A percentile compares a stretch with the other conserved stretches of the same genome.
Conservation (phyloP, 2,113 vertebrate genomes). For the Micromys minutus region DNA sequence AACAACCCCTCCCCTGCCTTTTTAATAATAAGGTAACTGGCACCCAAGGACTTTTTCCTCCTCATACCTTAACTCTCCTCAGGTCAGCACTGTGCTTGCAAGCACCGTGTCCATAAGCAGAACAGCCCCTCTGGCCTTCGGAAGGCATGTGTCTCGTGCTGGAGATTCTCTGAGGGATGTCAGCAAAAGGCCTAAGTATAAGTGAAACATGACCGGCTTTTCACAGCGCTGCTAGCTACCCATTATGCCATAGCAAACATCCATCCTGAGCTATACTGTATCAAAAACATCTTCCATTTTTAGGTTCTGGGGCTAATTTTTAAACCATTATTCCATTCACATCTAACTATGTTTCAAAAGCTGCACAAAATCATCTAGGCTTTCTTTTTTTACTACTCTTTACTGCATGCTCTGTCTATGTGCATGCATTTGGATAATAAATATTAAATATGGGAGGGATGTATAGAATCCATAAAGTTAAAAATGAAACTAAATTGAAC, state of each 20-base stretch:
- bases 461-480: conserved; percentile 80
- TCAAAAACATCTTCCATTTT: conserved; percentile 86
- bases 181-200: conserved; percentile 54
- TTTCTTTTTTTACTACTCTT: conserved; percentile 81
- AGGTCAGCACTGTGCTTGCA: background rate
- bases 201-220: conserved; percentile 56
- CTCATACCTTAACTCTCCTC: background rate
- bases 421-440: conserved; percentile 90
- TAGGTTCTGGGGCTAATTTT: conserved; percentile 85
- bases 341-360: conserved; percentile 89
- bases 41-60: background rate
- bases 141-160: conserved; percentile 28
- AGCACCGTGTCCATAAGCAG: background rate
- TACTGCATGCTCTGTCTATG: conserved; percentile 88
- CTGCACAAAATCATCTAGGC: conserved; percentile 89
- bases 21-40: background rate
- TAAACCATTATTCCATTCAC: conserved; percentile 86
- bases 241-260: conserved; percentile 80
- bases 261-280: conserved; percentile 82
- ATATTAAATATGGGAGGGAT: conserved; percentile 90
- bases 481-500: conserved; percentile 84
- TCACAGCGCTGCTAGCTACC: conserved; percentile 76
- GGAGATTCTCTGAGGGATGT: conserved; percentile 23
- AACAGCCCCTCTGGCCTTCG: background rate
- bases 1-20: background rate